phyloP scores from a whole-genome alignment of 2,797 vertebrate species.

The Arrhamphus sclerolepis region DNA sequence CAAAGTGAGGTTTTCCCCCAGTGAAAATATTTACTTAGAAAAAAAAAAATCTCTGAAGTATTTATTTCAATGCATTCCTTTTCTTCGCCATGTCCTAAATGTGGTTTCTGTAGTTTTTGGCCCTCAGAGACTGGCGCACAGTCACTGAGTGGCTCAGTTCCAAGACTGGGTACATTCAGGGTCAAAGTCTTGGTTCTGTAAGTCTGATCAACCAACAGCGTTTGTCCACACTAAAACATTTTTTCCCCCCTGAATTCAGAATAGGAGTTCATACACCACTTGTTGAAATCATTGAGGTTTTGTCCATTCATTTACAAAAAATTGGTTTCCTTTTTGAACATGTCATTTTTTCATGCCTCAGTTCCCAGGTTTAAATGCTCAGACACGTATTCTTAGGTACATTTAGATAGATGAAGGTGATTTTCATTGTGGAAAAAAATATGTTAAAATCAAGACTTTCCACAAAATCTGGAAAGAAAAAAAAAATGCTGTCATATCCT shows the following conservation, averaged over 20 bases:
- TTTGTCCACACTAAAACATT: no score
- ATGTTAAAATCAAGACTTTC: no score
- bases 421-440: no score
- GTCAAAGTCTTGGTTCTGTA: slow-evolving; percentile 39
- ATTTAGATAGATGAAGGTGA: no score
- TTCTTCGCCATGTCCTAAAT: slow-evolving; percentile 70
- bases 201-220: slow-evolving; percentile 32
- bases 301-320: neutral
- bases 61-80: slow-evolving; percentile 77
- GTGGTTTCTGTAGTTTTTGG: slow-evolving; percentile 72
- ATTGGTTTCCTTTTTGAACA: neutral
- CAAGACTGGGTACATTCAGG: slow-evolving; percentile 41
- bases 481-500: no score
- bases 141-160: slow-evolving; percentile 45
- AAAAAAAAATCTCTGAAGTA: slow-evolving; percentile 68
- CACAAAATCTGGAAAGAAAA: no score
- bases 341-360: no score
- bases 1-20: slow-evolving; percentile 78
- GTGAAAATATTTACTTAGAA: slow-evolving; percentile 81
- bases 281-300: neutral
- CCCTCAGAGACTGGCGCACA: slow-evolving; percentile 57
- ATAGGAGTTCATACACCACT: neutral
- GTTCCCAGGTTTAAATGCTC: no score
- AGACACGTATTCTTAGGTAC: no score
- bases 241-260: no score